Conservation (phyloP, 2,797 vertebrate species). For the Chaunax sp. region DNA sequence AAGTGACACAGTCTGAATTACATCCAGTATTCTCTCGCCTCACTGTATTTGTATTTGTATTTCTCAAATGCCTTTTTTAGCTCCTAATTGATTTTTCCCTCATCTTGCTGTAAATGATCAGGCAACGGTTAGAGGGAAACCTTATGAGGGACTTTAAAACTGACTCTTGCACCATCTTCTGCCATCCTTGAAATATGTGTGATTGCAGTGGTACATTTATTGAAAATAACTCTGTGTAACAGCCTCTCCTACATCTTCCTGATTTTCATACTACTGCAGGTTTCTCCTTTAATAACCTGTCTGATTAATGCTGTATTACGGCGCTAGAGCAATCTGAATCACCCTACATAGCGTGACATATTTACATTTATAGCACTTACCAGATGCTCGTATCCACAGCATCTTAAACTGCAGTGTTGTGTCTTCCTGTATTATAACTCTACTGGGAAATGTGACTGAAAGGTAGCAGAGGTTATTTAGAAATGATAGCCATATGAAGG, state of each 20-base stretch:
- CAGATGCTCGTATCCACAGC: constrained; percentile 27
- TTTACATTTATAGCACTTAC: constrained; percentile 32
- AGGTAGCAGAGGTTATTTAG: constrained; percentile 21
- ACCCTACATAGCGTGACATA: constrained; percentile 26
- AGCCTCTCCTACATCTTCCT: constrained; percentile 21
- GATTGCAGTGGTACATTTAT: neutral
- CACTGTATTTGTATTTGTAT: neutral
- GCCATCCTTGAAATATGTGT: constrained; percentile 9
- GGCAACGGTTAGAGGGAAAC: neutral
- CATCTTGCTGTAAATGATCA: neutral
- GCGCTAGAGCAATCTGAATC: constrained; percentile 37
- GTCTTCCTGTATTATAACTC: constrained; percentile 22
- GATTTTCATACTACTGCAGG: constrained; percentile 7
- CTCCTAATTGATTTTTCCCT: neutral
- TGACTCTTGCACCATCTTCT: neutral
- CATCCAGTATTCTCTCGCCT: neutral
- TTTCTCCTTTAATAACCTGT: constrained; percentile 25
- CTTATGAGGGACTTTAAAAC: neutral
- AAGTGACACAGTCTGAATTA: constrained; percentile 3
- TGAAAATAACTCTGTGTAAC: neutral
- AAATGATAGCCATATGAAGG: constrained; percentile 23
- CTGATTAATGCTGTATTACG: constrained; percentile 35
- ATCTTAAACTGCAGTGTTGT: constrained; percentile 3
- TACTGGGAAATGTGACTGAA: constrained; percentile 26
- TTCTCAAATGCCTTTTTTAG: neutral